A percentile compares a stretch with the other conserved stretches of the same genome.
These are phyloP conservation scores for Thyatira batis DNA, from an alignment of 2,888 invertebrate species.

Conservation along the genomic window DNA sequence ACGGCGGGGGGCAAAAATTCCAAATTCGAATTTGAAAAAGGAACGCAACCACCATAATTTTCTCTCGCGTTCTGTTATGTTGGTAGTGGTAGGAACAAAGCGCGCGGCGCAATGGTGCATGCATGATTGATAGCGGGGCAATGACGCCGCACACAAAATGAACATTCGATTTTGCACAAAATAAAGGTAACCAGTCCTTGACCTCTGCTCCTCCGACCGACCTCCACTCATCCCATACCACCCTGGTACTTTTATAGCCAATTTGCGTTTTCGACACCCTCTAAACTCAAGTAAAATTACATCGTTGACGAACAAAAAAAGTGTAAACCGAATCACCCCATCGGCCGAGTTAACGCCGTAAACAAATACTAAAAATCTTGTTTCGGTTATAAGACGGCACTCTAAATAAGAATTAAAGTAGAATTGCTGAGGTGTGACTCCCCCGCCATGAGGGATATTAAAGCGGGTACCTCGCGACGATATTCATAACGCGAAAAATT, in stretches of 20 bases:
- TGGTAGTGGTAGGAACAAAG: conserved; percentile 79
- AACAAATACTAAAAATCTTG: conserved; percentile 82
- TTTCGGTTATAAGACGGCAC: conserved; percentile 78
- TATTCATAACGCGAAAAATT: conserved; percentile 83
- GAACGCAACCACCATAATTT: conserved; percentile 68
- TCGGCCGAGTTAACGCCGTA: conserved; percentile 70
- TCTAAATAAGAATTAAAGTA: conserved; percentile 82
- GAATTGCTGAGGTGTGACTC: conserved; percentile 80
- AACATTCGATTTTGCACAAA: conserved; percentile 63
- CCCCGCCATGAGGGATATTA: conserved; percentile 62
- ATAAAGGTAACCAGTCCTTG: conserved; percentile 64
- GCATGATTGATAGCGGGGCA: conserved; percentile 78
- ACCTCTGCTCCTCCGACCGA: conserved; percentile 50
- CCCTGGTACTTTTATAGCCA: conserved; percentile 43
- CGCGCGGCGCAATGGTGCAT: conserved; percentile 77
- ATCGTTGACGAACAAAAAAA: conserved; percentile 50
- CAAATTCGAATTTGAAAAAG: conserved; percentile 62
- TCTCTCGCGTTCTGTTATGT: conserved; percentile 68
- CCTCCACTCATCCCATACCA: conserved; percentile 16
- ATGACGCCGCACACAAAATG: conserved; percentile 64
- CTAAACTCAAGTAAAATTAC: conserved; percentile 61
- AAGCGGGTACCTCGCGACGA: conserved; percentile 62
- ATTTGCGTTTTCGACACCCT: conserved; percentile 57
- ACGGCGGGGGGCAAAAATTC: conserved; percentile 56
- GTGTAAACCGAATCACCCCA: conserved; percentile 73